phyloP scores from a whole-genome alignment of 2,888 invertebrate species.

The Cryptus armator region DNA sequence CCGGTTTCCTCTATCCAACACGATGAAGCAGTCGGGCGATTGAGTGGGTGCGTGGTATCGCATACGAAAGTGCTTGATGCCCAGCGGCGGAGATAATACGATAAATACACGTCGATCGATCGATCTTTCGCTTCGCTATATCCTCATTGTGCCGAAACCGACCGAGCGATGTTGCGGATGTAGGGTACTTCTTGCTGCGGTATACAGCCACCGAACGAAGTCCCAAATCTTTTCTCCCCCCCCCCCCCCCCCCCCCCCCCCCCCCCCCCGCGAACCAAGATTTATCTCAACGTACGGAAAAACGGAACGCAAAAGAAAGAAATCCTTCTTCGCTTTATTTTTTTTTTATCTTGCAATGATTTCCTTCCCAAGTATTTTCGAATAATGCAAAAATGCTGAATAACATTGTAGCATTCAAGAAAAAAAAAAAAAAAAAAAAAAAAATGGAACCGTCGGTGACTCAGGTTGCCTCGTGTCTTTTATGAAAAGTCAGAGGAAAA shows the following conservation, averaged over 20 bases:
- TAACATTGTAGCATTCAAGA: background rate
- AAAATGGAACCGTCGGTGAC: background rate
- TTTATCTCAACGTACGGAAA: background rate
- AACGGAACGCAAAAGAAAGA: background rate
- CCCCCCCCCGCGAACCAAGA: background rate
- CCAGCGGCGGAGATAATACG: conserved; percentile 49
- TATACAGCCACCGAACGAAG: background rate
- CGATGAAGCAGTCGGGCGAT: conserved; percentile 20
- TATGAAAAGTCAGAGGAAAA: background rate
- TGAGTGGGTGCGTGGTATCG: conserved; percentile 54
- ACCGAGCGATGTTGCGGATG: background rate
- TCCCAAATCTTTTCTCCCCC: background rate
- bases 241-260: background rate
- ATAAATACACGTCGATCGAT: conserved; percentile 55
- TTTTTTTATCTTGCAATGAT: background rate
- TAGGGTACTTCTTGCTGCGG: background rate
- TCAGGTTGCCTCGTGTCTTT: background rate
- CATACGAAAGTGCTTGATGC: conserved; percentile 60
- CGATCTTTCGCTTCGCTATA: conserved; percentile 28
- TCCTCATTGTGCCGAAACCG: background rate
- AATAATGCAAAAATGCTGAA: background rate
- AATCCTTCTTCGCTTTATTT: background rate
- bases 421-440: no score
- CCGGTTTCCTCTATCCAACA: background rate
- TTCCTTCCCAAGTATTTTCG: background rate